phyloP scores from a whole-genome alignment of 2,113 vertebrate species.

The Corydoras sp. region DNA sequence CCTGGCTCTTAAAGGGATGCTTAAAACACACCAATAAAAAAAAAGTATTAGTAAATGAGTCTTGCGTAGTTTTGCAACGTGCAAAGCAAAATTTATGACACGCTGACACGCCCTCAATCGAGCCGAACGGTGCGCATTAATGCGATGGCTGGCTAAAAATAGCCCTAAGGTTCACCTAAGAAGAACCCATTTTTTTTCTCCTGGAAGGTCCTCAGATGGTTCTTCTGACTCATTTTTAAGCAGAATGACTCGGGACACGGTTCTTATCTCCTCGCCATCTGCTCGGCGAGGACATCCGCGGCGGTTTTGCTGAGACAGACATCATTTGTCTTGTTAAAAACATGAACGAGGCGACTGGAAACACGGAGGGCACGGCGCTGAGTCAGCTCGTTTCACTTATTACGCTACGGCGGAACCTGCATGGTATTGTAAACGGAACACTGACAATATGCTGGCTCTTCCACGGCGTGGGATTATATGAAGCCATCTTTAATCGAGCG shows the following conservation, averaged over 20 bases:
- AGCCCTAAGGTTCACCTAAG: too few relatives aligned
- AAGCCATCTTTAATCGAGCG: too few relatives aligned
- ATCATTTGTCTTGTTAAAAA: slow-evolving; percentile 1
- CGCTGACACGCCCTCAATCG: too few relatives aligned
- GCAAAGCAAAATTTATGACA: too few relatives aligned
- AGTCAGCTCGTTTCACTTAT: not conserved
- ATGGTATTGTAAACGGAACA: not conserved
- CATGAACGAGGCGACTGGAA: not conserved
- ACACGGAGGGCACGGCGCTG: not conserved
- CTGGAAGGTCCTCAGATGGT: not conserved
- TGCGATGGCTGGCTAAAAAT: too few relatives aligned
- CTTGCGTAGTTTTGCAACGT: too few relatives aligned
- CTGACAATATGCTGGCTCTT: not conserved
- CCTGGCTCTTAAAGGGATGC: too few relatives aligned
- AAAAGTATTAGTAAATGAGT: too few relatives aligned
- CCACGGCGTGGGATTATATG: too few relatives aligned
- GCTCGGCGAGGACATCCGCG: not conserved
- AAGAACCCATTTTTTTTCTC: not conserved
- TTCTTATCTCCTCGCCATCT: not conserved
- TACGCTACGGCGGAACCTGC: not conserved
- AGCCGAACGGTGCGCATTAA: too few relatives aligned
- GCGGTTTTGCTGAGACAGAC: not conserved
- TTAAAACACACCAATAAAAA: too few relatives aligned
- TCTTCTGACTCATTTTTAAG: not conserved
- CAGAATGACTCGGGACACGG: not conserved